Evolutionary conservation across 2,797 vertebrate genomes (phyloP).

Genomic region (Poeciliopsis paucimaculata): DNA sequence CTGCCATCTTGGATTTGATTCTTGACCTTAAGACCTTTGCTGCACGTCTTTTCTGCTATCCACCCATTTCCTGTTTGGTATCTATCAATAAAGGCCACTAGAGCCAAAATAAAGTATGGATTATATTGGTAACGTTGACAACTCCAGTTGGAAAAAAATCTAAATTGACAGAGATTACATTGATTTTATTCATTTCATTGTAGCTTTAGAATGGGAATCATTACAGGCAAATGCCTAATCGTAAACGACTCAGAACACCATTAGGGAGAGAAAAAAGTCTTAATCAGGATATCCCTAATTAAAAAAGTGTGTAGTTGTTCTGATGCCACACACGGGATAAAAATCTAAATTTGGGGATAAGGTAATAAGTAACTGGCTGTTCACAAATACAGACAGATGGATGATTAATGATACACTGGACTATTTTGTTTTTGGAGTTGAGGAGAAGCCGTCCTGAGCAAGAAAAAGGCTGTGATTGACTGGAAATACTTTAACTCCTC

Average conservation of each 20-base stretch:
- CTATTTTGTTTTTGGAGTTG: slow-evolving; percentile 27
- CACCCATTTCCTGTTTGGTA: too few relatives aligned
- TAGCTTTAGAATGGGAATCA: neutral
- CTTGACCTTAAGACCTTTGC: neutral
- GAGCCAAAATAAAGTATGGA: neutral
- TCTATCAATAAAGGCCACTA: neutral
- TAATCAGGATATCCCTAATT: neutral
- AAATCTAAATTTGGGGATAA: slow-evolving; percentile 1
- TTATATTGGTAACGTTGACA: neutral
- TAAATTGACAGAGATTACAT: neutral
- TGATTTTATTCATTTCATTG: neutral
- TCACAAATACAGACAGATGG: slow-evolving; percentile 11
- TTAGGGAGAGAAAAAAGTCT: neutral
- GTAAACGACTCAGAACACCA: neutral
- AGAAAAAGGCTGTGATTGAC: slow-evolving; percentile 33
- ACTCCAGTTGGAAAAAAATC: neutral
- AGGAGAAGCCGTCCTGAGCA: slow-evolving; percentile 20
- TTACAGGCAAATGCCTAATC: neutral
- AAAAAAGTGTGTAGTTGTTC: neutral
- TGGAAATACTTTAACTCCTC: slow-evolving; percentile 54
- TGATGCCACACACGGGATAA: neutral
- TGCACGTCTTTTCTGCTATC: too few relatives aligned
- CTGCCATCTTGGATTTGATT: neutral
- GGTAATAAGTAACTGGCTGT: slow-evolving; percentile 2
- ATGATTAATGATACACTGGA: slow-evolving; percentile 23